These are phyloP conservation scores for Holotrichia oblita DNA, from an alignment of 1,140 invertebrate genomes.

Conservation along the genomic window DNA sequence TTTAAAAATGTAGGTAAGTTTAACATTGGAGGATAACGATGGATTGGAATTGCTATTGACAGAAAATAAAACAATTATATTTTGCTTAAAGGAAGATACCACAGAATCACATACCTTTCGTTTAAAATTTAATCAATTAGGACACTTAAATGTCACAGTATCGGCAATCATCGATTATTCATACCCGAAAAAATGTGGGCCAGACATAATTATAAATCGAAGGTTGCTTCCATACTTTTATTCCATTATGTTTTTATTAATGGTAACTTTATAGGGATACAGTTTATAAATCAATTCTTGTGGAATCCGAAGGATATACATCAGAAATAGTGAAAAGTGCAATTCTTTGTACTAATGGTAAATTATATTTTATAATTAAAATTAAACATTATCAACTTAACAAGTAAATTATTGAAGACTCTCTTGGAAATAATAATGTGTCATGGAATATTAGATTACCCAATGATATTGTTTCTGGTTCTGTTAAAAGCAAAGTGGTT, in stretches of 20 bases:
- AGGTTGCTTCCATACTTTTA: too few species aligned
- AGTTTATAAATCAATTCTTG: slow-evolving; percentile 65
- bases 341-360: slow-evolving; percentile 62
- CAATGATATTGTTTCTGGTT: too few species aligned
- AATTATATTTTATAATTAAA: background rate
- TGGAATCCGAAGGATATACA: slow-evolving; percentile 69
- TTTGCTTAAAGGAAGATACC: slow-evolving; percentile 62
- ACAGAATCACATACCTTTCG: background rate
- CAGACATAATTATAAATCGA: slow-evolving; percentile 32
- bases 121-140: background rate
- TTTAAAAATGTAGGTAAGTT: slow-evolving; percentile 57
- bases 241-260: too few species aligned
- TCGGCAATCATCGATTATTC: slow-evolving; percentile 64
- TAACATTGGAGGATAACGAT: slow-evolving; percentile 62
- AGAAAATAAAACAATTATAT: slow-evolving; percentile 42
- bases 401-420: too few species aligned
- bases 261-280: slow-evolving; percentile 61
- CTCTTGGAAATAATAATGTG: too few species aligned
- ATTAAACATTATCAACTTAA: too few species aligned
- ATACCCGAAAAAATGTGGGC: slow-evolving; percentile 61
- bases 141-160: slow-evolving; percentile 62
- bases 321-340: slow-evolving; percentile 63
- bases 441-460: slow-evolving; percentile 52
- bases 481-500: slow-evolving; percentile 56
- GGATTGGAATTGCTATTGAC: slow-evolving; percentile 60